These are phyloP conservation scores for Xanthia togata DNA, from an alignment of 2,888 invertebrate genomes.

Conservation along the genomic window DNA sequence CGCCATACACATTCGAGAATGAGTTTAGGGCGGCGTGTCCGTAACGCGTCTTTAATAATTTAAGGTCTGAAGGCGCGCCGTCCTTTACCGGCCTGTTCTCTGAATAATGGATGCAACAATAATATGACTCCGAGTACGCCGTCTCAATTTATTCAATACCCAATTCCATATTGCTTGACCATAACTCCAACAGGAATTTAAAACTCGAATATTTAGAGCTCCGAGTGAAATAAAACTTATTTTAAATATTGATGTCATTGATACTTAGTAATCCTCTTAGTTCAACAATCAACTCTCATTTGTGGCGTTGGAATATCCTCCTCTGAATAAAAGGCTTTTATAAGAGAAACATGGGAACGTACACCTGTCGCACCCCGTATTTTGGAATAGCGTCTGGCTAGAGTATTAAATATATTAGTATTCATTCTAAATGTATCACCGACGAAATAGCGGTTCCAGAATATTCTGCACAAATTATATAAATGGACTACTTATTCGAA, in stretches of 20 bases:
- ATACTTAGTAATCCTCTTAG: slow-evolving; percentile 77
- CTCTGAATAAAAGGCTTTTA: slow-evolving; percentile 77
- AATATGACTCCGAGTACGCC: slow-evolving; percentile 81
- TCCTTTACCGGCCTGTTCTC: slow-evolving; percentile 81
- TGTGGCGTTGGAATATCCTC: slow-evolving; percentile 75
- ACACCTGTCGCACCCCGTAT: slow-evolving; percentile 79
- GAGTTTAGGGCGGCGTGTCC: slow-evolving; percentile 84
- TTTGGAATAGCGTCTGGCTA: slow-evolving; percentile 75
- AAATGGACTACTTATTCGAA: slow-evolving; percentile 55
- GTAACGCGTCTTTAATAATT: slow-evolving; percentile 89
- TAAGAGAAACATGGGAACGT: slow-evolving; percentile 80
- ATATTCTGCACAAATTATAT: slow-evolving; percentile 57
- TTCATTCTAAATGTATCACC: slow-evolving; percentile 64
- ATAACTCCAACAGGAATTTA: slow-evolving; percentile 50
- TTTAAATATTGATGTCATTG: slow-evolving; percentile 69
- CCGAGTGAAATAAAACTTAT: slow-evolving; percentile 49
- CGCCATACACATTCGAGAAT: slow-evolving; percentile 79
- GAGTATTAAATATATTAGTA: slow-evolving; percentile 73
- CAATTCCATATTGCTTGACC: slow-evolving; percentile 61
- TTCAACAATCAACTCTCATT: slow-evolving; percentile 77
- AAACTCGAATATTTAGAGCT: slow-evolving; percentile 51
- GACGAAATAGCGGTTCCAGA: slow-evolving; percentile 56
- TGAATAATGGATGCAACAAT: slow-evolving; percentile 89
- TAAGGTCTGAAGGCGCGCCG: slow-evolving; percentile 80
- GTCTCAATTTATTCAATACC: slow-evolving; percentile 80